phyloP scores from a whole-genome alignment of 1,140 invertebrate species.

The Theocolax elegans region DNA sequence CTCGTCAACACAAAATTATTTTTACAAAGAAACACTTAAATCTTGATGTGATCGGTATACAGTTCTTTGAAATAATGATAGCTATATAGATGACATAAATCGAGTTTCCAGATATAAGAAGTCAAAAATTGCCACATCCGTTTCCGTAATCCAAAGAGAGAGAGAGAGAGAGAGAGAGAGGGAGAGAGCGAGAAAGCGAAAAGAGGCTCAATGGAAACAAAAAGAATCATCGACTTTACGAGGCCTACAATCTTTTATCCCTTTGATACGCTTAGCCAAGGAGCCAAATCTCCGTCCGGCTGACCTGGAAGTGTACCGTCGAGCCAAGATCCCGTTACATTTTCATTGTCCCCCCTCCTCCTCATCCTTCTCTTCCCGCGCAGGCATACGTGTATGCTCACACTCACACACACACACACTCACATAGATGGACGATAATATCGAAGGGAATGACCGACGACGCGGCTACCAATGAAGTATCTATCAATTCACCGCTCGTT shows the following conservation, averaged over 20 bases:
- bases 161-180: constrained; percentile 5
- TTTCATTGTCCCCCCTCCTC: constrained; percentile 15
- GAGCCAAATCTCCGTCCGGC: constrained; percentile 16
- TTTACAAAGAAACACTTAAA: too few species aligned
- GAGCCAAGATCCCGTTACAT: constrained; percentile 23
- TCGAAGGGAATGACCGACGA: too few species aligned
- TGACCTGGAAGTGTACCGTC: constrained; percentile 20
- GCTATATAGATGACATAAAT: too few species aligned
- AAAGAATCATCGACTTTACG: not conserved
- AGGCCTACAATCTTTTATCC: not conserved
- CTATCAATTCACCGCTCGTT: too few species aligned
- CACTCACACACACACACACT: not conserved
- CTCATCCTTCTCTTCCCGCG: too few species aligned
- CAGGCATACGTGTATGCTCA: not conserved
- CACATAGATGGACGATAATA: too few species aligned
- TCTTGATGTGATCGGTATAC: too few species aligned
- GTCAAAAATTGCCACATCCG: too few species aligned
- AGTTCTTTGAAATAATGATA: too few species aligned
- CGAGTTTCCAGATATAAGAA: too few species aligned
- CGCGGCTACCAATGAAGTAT: too few species aligned
- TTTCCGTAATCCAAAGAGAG: not conserved
- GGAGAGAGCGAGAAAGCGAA: not conserved
- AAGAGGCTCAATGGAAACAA: not conserved
- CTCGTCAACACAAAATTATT: too few species aligned
- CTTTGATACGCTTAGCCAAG: not conserved